A percentile compares a stretch with the other conserved stretches of the same genome.
Conservation (phyloP, 2,797 vertebrate species). For the Falco novaeseelandiae region DNA sequence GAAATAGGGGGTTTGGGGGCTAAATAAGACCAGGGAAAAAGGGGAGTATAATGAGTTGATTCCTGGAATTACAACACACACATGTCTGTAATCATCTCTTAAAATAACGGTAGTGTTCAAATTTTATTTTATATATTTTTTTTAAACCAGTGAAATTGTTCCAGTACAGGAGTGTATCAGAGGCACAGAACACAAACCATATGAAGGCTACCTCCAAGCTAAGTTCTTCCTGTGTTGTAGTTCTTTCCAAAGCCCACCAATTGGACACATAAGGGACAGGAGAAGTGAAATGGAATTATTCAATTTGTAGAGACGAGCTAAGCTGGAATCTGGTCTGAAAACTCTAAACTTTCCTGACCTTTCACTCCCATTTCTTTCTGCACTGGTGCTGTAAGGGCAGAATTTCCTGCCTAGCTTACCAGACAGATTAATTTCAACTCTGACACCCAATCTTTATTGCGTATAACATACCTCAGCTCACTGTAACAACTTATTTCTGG, state of each 20-base stretch:
- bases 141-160: neutral
- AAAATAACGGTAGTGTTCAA: fast-evolving
- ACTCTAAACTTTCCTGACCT: neutral
- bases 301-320: neutral
- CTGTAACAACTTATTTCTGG: neutral
- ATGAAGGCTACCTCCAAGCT: neutral
- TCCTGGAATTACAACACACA: neutral
- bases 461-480: neutral
- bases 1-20: neutral
- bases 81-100: neutral
- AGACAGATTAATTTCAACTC: neutral
- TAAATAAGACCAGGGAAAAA: neutral
- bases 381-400: neutral
- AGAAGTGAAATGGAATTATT: neutral
- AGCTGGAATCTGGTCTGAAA: neutral
- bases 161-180: neutral
- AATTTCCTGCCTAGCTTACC: neutral
- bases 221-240: neutral
- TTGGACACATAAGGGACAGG: neutral
- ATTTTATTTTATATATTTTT: neutral
- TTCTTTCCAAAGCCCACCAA: neutral
- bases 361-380: neutral
- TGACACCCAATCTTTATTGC: neutral
- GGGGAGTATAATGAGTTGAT: neutral
- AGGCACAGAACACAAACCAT: neutral